phyloP scores from a whole-genome alignment of 2,797 vertebrate species.

The Carapus acus region DNA sequence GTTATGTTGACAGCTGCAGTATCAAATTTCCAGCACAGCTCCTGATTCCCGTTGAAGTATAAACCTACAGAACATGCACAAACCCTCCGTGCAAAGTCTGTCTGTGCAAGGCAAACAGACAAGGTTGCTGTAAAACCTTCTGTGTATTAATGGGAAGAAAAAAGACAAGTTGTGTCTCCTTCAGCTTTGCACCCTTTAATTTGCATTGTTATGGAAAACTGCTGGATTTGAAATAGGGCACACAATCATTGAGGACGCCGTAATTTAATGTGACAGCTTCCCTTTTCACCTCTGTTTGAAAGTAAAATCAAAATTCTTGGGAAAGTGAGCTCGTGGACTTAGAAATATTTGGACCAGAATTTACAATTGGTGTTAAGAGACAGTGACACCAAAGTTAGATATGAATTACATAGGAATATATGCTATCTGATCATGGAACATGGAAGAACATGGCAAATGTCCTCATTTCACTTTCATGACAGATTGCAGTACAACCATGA shows the following conservation, averaged over 20 bases:
- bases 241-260: conserved; percentile 69
- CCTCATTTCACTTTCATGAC: conserved; percentile 1
- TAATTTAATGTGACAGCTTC: conserved; percentile 73
- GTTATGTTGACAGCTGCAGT: conserved; percentile 16
- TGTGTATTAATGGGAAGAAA: conserved; percentile 59
- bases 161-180: conserved; percentile 67
- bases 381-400: conserved; percentile 26
- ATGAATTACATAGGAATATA: conserved; percentile 17
- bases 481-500: neutral
- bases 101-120: conserved; percentile 55
- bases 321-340: conserved; percentile 60
- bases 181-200: conserved; percentile 67
- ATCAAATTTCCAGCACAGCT: conserved; percentile 48
- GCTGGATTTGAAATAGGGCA: conserved; percentile 67
- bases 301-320: conserved; percentile 71
- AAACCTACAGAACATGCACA: conserved; percentile 58
- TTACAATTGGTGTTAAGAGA: conserved; percentile 54
- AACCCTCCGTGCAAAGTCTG: conserved; percentile 56
- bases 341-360: conserved; percentile 50
- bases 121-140: conserved; percentile 63
- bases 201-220: conserved; percentile 74
- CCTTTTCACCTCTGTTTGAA: conserved; percentile 70
- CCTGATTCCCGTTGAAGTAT: conserved; percentile 47
- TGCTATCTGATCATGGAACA: neutral
- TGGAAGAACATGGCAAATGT: conserved; percentile 1